Evolutionary conservation across 2,888 invertebrate species (phyloP), one percentile per base, ranked within the genome.

Genomic region (Dryobota labecula): DNA sequence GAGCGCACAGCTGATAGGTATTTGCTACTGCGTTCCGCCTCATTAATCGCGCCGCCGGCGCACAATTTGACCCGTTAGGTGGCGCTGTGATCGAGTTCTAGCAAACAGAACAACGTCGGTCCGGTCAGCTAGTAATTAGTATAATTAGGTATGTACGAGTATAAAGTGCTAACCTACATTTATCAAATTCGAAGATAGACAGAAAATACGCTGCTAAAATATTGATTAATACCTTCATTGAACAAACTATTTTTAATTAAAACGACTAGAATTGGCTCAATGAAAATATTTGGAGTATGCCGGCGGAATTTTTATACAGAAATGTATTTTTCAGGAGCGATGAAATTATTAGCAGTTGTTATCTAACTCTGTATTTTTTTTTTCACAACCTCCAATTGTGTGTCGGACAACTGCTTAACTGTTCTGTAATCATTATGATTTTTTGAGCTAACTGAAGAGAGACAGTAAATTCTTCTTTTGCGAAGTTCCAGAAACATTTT

Each of bases 191-290:
- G 2, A n/a, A 30, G 24, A 4, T 18, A 33, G 11, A 41, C 8
- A 30, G 20, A 56, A 51, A 47, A n/a, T 2, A 11, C 18, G 13
- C 24, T 47, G 2, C 9, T n/a, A 11, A 18, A 27, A 13, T 72
- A 75, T 58, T 47, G 41, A 62, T 74, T 13, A 66, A 66, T 57
- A 24, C 36, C 18, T 30, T 13, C 33, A 57, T 62, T 24, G 27
- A 38, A 62, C 5, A 30, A 30, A 62, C 43, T 27, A 66, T 80
- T 62, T 67, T 76, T 62, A 53, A 38, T 68, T 51, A 71, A 64
- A 80, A 45, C 11, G 11, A 38, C 18, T 33, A 33, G 15, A 58
- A 13, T 30, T 43, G n/a, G 5, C 15, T 63, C 43, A 63, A 49
- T 76, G 62, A 49, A 76, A 67, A 49, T 58, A 67, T 60, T 64